phyloP scores from a whole-genome alignment of 2,888 invertebrate genomes.

The Smittia aterrima region DNA sequence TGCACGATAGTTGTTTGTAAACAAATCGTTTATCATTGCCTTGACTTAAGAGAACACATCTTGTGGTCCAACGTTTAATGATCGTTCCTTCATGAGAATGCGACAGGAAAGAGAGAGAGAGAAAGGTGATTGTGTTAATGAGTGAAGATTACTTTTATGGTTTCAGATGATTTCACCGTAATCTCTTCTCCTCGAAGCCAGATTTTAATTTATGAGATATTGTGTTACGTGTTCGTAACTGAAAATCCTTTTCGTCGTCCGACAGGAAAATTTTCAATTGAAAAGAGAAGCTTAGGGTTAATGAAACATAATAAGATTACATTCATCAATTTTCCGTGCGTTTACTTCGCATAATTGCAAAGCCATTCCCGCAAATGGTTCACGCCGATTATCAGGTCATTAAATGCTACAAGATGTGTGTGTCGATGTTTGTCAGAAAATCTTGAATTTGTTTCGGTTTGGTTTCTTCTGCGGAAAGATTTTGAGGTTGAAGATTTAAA shows the following conservation, averaged over 20 bases:
- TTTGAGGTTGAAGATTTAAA: too few species aligned
- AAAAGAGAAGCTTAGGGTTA: conserved; percentile 4
- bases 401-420: conserved; percentile 13
- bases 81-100: not conserved
- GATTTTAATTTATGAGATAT: conserved; percentile 27
- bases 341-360: conserved; percentile 23
- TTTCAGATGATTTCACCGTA: conserved; percentile 9
- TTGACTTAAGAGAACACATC: not conserved
- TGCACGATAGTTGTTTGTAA: conserved; percentile 19
- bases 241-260: not conserved
- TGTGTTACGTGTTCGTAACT: not conserved
- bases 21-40: conserved; percentile 37
- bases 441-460: not conserved
- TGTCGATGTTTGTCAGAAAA: too few species aligned
- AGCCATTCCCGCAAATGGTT: not conserved
- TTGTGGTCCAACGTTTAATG: not conserved
- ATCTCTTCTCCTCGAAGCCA: conserved; percentile 10
- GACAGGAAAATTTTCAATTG: not conserved
- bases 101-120: not conserved
- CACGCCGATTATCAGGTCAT: conserved; percentile 29
- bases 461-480: not conserved
- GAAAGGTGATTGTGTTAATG: conserved; percentile 33
- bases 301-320: conserved; percentile 5
- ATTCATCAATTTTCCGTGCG: conserved; percentile 29
- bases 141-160: conserved; percentile 36